Conservation (phyloP, 2,888 invertebrate genomes). For the Mechanitis messenoides region DNA sequence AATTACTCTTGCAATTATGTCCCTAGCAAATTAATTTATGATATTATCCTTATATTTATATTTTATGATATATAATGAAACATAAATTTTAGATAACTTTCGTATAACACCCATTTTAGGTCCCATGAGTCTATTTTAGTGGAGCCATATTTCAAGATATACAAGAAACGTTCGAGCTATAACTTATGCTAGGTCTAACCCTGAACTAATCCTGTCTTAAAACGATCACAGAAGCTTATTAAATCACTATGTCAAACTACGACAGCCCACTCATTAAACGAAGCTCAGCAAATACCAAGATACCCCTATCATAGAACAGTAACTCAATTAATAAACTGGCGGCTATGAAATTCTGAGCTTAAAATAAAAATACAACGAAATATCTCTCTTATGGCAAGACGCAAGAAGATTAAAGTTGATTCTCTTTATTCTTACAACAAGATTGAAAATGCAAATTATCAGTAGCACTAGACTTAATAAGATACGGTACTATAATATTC, state of each 20-base stretch:
- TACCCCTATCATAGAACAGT: constrained; percentile 50
- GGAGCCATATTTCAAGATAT: constrained; percentile 21
- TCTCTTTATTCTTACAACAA: constrained; percentile 30
- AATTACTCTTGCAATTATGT: constrained; percentile 2
- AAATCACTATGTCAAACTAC: constrained; percentile 73
- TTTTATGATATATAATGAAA: neutral
- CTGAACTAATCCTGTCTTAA: constrained; percentile 67
- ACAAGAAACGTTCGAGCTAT: constrained; percentile 53
- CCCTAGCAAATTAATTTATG: neutral
- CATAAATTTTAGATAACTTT: too few relatives aligned
- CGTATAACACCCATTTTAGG: too few relatives aligned
- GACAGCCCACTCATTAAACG: constrained; percentile 68
- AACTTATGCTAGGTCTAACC: constrained; percentile 51
- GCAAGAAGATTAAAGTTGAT: constrained; percentile 21
- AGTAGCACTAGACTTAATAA: constrained; percentile 43
- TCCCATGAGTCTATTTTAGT: too few relatives aligned
- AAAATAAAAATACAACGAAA: constrained; percentile 27
- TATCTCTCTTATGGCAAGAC: constrained; percentile 20
- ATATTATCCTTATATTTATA: neutral
- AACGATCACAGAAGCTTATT: constrained; percentile 65
- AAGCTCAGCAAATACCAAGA: constrained; percentile 54
- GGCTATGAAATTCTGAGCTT: constrained; percentile 30
- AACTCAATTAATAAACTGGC: constrained; percentile 50
- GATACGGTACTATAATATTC: constrained; percentile 47
- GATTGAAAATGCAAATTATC: constrained; percentile 38